These are phyloP conservation scores for Yponomeuta evonymella DNA, from an alignment of 2,888 invertebrate species.

Conservation along the genomic window DNA sequence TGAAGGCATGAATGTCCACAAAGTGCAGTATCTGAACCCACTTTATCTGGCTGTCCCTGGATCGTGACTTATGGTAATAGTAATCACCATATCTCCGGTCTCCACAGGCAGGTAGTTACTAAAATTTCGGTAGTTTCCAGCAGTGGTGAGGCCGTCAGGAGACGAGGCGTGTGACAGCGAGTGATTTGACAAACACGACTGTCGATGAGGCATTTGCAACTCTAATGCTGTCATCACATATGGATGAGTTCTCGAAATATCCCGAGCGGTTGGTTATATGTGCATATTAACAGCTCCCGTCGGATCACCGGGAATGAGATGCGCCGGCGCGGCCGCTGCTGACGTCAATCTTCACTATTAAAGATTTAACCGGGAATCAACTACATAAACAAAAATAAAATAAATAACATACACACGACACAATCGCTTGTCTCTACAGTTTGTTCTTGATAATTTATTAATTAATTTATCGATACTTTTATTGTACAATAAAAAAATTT, in stretches of 20 bases:
- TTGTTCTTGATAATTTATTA: too few species aligned
- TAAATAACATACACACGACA: too few species aligned
- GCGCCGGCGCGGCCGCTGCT: slow-evolving; percentile 23
- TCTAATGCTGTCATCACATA: slow-evolving; percentile 51
- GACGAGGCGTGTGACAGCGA: slow-evolving; percentile 18
- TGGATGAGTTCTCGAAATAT: slow-evolving; percentile 51
- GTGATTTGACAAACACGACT: slow-evolving; percentile 34
- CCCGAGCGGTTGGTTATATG: slow-evolving; percentile 22
- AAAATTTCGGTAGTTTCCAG: neutral
- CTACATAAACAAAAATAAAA: too few species aligned
- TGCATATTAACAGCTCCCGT: slow-evolving; percentile 36
- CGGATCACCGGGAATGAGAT: slow-evolving; percentile 25
- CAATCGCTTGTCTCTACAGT: too few species aligned
- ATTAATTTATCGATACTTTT: too few species aligned
- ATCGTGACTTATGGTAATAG: too few species aligned
- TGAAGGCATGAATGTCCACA: too few species aligned
- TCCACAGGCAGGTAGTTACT: too few species aligned
- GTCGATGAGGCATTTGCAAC: slow-evolving; percentile 44
- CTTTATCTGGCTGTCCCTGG: too few species aligned
- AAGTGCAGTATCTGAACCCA: too few species aligned
- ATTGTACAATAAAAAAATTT: too few species aligned
- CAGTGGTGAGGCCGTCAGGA: slow-evolving; percentile 4
- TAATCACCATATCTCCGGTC: too few species aligned
- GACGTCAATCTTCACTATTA: slow-evolving; percentile 7
- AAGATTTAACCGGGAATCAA: neutral